Conservation (phyloP, 2,888 invertebrate genomes). For the Aphodius sticticus region DNA sequence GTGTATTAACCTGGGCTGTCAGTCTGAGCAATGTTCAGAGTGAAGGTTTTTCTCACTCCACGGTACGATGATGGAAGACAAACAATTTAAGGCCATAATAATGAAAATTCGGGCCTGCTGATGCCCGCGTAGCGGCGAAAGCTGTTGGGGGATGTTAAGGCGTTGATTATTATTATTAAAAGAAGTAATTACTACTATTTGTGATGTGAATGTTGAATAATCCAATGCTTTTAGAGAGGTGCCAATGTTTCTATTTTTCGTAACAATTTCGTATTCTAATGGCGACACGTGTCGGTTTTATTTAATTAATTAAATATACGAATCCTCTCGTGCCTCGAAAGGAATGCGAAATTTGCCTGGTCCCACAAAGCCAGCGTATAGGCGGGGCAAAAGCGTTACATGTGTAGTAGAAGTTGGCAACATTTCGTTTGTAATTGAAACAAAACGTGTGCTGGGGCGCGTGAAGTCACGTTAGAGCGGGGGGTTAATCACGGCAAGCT, state of each 20-base stretch:
- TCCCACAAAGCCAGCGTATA: neutral
- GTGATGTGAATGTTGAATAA: too few species aligned
- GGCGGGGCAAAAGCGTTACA: neutral
- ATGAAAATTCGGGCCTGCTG: too few species aligned
- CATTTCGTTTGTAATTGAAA: conserved; percentile 4
- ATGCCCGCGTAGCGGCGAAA: too few species aligned
- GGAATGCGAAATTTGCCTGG: neutral
- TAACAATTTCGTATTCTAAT: neutral
- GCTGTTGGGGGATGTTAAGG: too few species aligned
- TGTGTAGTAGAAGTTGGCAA: neutral
- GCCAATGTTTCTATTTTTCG: neutral
- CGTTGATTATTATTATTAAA: too few species aligned
- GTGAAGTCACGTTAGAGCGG: neutral
- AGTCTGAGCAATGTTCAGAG: too few species aligned
- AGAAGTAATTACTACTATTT: too few species aligned
- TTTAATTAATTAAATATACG: neutral
- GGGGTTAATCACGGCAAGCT: neutral
- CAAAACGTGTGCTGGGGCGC: neutral
- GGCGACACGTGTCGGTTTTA: neutral
- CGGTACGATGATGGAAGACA: too few species aligned
- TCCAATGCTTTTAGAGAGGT: neutral
- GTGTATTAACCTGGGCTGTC: too few species aligned
- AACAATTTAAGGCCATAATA: too few species aligned
- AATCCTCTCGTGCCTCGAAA: neutral
- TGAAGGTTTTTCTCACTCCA: too few species aligned